Conservation (phyloP, 2,113 vertebrate species). For the Plotosus lineatus region DNA sequence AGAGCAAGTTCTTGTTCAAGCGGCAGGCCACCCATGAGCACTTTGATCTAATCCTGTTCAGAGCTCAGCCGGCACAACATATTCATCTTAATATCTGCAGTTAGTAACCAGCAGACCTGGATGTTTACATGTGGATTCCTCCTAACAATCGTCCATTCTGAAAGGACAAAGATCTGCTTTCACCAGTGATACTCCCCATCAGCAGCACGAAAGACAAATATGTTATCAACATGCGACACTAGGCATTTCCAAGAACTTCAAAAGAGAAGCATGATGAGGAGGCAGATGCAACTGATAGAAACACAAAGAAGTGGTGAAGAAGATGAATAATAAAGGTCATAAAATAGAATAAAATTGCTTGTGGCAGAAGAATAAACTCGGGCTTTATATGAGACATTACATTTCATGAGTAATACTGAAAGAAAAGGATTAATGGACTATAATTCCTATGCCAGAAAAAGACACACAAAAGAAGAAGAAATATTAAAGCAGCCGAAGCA, state of each 20-base stretch:
- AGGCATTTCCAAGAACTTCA: conserved; percentile 34
- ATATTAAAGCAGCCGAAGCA: conserved; percentile 17
- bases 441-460: conserved; percentile 19
- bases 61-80: conserved; percentile 10
- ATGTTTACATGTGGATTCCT: conserved; percentile 28
- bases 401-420: conserved; percentile 38
- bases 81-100: conserved; percentile 19
- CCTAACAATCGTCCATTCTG: conserved; percentile 32
- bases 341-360: conserved; percentile 42
- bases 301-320: conserved; percentile 23
- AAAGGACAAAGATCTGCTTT: conserved; percentile 34
- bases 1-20: conserved; percentile 9
- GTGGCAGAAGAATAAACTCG: conserved; percentile 45
- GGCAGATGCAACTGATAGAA: conserved; percentile 41
- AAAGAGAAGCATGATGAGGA: conserved; percentile 34
- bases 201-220: conserved; percentile 35
- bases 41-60: conserved; percentile 37
- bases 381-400: conserved; percentile 37
- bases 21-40: not conserved
- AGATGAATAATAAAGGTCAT: conserved; percentile 25
- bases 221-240: conserved; percentile 31
- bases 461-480: conserved; percentile 7
- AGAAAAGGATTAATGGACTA: conserved; percentile 20
- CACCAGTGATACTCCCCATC: not conserved
- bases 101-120: conserved; percentile 24